Conservation (phyloP, 2,797 vertebrate species). For the Gadopsis bispinosus region DNA sequence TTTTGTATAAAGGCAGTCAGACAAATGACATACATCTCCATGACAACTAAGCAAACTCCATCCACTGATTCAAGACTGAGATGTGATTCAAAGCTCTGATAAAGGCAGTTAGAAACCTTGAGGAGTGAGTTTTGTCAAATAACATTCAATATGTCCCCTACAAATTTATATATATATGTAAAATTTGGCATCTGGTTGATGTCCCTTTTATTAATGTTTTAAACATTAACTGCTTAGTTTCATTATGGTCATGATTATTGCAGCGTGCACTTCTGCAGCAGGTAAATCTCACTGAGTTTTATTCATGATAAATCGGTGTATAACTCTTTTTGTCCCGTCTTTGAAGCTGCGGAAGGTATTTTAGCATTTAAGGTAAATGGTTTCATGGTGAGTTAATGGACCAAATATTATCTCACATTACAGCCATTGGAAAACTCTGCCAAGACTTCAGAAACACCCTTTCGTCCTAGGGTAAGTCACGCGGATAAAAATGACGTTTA, state of each 20-base stretch:
- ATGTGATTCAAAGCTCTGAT: not conserved
- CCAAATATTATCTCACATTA: constrained; percentile 59
- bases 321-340: constrained; percentile 41
- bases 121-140: not conserved
- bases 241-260: constrained; percentile 30
- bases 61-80: not conserved
- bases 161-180: not conserved
- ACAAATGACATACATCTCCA: too few species aligned
- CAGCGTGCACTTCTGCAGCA: constrained; percentile 4
- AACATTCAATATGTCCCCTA: not conserved
- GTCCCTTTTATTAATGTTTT: constrained; percentile 41
- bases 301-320: constrained; percentile 37
- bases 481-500: not conserved
- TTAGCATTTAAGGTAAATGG: constrained; percentile 55
- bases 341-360: constrained; percentile 42
- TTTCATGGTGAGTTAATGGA: constrained; percentile 67
- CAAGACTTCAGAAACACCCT: constrained; percentile 39
- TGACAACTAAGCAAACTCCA: too few species aligned
- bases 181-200: constrained; percentile 6
- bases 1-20: not conserved
- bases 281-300: constrained; percentile 30
- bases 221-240: constrained; percentile 44
- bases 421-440: constrained; percentile 48
- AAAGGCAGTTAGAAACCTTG: too few species aligned
- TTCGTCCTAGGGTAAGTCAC: constrained; percentile 32